These are phyloP conservation scores for Hedychridium roseum DNA, from an alignment of 2,888 invertebrate species.

Conservation along the genomic window DNA sequence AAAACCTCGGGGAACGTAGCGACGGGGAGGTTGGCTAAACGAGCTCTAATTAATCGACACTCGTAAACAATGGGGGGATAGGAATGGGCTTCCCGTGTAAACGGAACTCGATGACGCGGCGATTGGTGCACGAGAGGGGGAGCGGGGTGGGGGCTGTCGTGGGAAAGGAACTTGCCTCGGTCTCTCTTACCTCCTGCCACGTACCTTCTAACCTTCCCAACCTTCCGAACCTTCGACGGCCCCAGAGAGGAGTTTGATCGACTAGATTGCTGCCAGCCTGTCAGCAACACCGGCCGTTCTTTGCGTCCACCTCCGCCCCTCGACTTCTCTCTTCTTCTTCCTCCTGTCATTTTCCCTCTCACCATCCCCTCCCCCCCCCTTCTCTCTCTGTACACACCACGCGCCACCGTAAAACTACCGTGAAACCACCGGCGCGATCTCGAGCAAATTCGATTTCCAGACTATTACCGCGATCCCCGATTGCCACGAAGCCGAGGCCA, in stretches of 20 bases:
- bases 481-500: constrained; percentile 14
- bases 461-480: too few relatives aligned
- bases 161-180: constrained; percentile 34
- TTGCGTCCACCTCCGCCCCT: constrained; percentile 33
- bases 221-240: constrained; percentile 22
- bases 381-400: not conserved
- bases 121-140: not conserved
- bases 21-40: too few relatives aligned
- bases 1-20: too few relatives aligned
- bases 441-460: constrained; percentile 31
- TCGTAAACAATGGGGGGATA: too few relatives aligned
- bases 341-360: constrained; percentile 9
- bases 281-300: constrained; percentile 36
- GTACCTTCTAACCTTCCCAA: constrained; percentile 16
- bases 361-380: not conserved
- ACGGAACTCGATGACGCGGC: constrained; percentile 14
- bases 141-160: constrained; percentile 20
- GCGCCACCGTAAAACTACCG: not conserved
- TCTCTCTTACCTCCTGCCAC: not conserved
- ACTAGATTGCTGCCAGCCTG: constrained; percentile 33
- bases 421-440: constrained; percentile 12
- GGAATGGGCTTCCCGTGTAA: constrained; percentile 10
- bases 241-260: constrained; percentile 38
- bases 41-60: too few relatives aligned
- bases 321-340: constrained; percentile 14